A percentile compares a stretch with the other conserved stretches of the same genome.
phyloP scores from a whole-genome alignment of 2,113 vertebrate genomes.

The Heterocephalus glaber region DNA sequence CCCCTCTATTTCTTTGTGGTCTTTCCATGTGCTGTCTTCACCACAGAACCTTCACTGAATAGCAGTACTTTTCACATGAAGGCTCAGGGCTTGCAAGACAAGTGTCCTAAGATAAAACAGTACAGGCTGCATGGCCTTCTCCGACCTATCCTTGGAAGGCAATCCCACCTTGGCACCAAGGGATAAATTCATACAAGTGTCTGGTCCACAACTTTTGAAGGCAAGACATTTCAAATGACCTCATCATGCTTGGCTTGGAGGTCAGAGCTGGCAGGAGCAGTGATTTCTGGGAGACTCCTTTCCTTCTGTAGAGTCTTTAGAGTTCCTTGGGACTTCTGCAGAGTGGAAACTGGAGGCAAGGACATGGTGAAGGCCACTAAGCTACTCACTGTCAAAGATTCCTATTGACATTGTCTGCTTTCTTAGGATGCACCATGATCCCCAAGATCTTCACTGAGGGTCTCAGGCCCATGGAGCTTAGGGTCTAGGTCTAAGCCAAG shows the following conservation, averaged over 20 bases:
- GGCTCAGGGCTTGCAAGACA: neutral
- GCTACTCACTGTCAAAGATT: neutral
- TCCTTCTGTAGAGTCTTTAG: neutral
- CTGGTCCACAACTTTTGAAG: neutral
- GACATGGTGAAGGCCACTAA: neutral
- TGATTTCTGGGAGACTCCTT: constrained; percentile 3
- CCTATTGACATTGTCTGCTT: neutral
- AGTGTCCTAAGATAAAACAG: neutral
- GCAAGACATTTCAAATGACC: neutral
- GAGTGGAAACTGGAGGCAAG: neutral
- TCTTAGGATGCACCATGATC: neutral
- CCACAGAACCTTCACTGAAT: neutral
- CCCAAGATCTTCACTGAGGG: neutral
- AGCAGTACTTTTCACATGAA: neutral
- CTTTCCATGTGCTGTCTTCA: neutral
- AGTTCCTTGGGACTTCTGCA: neutral
- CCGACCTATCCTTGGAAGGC: neutral
- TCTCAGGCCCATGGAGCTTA: neutral
- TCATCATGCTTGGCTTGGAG: neutral
- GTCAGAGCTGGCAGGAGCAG: neutral
- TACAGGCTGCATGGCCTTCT: neutral
- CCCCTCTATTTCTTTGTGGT: neutral
- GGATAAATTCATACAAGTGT: neutral
- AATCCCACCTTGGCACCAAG: neutral
- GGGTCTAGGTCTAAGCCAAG: neutral